These are phyloP conservation scores for Pseudorhombus dupliciocellatus DNA, from an alignment of 2,113 vertebrate species.

Conservation along the genomic window DNA sequence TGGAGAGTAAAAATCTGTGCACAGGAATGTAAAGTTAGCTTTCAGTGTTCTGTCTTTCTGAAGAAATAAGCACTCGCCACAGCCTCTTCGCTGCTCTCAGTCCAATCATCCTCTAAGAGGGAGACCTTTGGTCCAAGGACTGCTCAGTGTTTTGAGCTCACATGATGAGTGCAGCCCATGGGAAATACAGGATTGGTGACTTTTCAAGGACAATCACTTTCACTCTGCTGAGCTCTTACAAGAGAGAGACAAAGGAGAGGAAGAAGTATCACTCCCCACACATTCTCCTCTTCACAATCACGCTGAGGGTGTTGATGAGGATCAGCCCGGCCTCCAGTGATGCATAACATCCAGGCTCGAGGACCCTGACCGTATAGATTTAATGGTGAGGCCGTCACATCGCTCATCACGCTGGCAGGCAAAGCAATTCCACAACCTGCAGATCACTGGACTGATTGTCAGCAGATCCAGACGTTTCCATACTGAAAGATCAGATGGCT, in stretches of 20 bases:
- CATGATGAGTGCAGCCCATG: constrained; percentile 20
- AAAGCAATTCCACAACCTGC: constrained; percentile 28
- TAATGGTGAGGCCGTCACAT: constrained; percentile 37
- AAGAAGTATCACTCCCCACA: not conserved
- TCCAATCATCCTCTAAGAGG: constrained; percentile 19
- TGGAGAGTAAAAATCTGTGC: not conserved
- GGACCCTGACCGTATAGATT: constrained; percentile 46
- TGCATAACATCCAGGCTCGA: constrained; percentile 51
- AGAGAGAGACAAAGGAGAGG: not conserved
- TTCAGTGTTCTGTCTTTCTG: not conserved
- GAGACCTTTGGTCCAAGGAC: constrained; percentile 7
- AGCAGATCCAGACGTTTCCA: not conserved
- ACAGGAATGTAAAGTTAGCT: not conserved
- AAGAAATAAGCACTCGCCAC: not conserved
- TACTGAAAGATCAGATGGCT: constrained; percentile 1
- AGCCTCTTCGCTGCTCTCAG: constrained; percentile 4
- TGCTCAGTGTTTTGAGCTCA: constrained; percentile 2
- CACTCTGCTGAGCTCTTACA: constrained; percentile 14
- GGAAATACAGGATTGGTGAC: constrained; percentile 19
- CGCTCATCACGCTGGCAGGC: constrained; percentile 17
- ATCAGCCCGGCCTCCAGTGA: constrained; percentile 13
- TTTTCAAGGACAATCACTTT: constrained; percentile 57
- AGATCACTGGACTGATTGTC: constrained; percentile 2
- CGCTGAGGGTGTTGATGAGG: constrained; percentile 6
- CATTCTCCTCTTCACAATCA: constrained; percentile 39